Evolutionary conservation across 2,797 vertebrate genomes (phyloP).

Genomic region (Pseudochromis fuscus): DNA sequence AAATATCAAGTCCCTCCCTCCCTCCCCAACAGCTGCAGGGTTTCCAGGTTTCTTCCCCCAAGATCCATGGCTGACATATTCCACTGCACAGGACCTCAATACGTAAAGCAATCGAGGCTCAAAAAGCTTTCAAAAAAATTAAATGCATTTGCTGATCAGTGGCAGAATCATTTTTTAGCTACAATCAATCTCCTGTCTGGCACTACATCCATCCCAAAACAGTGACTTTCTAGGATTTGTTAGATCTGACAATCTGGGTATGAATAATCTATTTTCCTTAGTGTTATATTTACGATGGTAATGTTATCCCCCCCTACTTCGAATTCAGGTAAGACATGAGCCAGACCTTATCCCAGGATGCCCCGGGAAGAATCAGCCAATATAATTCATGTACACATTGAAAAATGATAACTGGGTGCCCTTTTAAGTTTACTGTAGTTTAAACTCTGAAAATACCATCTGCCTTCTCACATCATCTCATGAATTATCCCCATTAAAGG

Average conservation of each 20-base stretch:
- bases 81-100: neutral
- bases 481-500: slow-evolving; percentile 29
- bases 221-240: neutral
- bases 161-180: neutral
- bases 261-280: neutral
- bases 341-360: slow-evolving; percentile 12
- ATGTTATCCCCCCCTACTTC: neutral
- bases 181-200: neutral
- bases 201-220: neutral
- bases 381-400: slow-evolving; percentile 5
- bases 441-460: slow-evolving; percentile 36
- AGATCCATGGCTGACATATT: neutral
- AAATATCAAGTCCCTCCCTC: neutral
- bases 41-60: neutral
- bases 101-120: neutral
- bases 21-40: neutral
- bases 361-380: neutral
- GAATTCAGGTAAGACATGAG: neutral
- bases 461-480: slow-evolving; percentile 35
- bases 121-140: neutral
- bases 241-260: too few species aligned
- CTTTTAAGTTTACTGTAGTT: slow-evolving; percentile 35
- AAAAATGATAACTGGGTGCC: neutral
- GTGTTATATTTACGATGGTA: neutral
- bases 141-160: neutral